Percentiles rank a stretch among this genome's conserved stretches.
phyloP scores from a whole-genome alignment of 2,797 vertebrate genomes.

The Pogonophryne albipinna region DNA sequence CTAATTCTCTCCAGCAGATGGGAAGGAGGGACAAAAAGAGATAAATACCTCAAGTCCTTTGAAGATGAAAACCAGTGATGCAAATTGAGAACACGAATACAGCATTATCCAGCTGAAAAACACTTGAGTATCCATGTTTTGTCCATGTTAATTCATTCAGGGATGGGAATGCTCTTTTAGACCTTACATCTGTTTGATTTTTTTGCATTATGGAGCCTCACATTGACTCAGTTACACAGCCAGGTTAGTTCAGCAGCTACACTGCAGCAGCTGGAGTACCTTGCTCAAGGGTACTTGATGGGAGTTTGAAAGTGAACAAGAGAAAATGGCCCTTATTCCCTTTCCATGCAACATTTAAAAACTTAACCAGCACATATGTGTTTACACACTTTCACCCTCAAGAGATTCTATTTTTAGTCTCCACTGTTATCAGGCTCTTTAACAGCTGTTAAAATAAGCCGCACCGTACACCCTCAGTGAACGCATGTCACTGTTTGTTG shows the following conservation, averaged over 20 bases:
- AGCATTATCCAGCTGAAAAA: constrained; percentile 5
- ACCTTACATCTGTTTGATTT: neutral
- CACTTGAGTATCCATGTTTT: neutral
- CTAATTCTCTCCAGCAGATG: constrained; percentile 43
- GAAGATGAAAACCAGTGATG: constrained; percentile 40
- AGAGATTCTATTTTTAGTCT: constrained; percentile 21
- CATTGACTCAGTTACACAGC: constrained; percentile 6
- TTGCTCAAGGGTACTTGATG: constrained; percentile 25
- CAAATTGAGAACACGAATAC: constrained; percentile 21
- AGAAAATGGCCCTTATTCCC: constrained; percentile 14
- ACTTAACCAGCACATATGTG: neutral
- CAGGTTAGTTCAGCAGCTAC: constrained; percentile 7
- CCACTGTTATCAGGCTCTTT: constrained; percentile 1
- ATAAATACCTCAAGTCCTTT: constrained; percentile 10
- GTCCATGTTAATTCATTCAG: neutral
- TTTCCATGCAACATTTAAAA: constrained; percentile 8
- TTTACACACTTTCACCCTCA: constrained; percentile 3
- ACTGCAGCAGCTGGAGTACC: constrained; percentile 31
- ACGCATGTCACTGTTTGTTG: neutral
- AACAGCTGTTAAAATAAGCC: constrained; percentile 26
- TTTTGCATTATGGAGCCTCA: constrained; percentile 4
- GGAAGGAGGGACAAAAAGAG: constrained; percentile 24
- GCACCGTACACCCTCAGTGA: constrained; percentile 5
- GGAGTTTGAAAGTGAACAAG: constrained; percentile 23
- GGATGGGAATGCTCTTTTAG: constrained; percentile 12